Evolutionary conservation across 2,113 vertebrate genomes (phyloP), one percentile per base, ranked within the genome.

Genomic region (Bungarus multicinctus): DNA sequence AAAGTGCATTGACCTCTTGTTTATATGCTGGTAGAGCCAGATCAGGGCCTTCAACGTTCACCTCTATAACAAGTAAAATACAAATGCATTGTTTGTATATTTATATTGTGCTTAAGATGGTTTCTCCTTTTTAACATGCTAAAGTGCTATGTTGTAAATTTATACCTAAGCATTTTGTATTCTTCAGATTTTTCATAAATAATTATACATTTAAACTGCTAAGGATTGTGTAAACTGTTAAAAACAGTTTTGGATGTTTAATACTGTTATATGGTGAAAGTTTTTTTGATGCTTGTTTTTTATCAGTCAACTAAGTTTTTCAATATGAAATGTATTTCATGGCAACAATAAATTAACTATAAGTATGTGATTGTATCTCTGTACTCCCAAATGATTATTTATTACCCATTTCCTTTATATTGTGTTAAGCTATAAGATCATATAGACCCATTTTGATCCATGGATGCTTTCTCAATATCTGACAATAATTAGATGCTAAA

Each of bases 171-270:
- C 58, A 53, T 16, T 69, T 88, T 88, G 22, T 92, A 92, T 69
- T 88, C 86, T 69, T 88, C 86, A 43, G 34, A 45, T 47, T 88
- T 91, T 91, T 91, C 69, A 91, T 58, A 85, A 45, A 54, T 30
- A 43, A 87, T 50, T 25, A 57, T 86, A n/a, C 43, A 47, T 55
- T 91, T 90, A 89, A 89, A 91, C 30, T 53, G 53, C 90, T 18
- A 74, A 3, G 39, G 52, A 43, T 43, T 30, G 34, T 23, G n/a
- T 10, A 81, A 39, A 10, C 30, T 53, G 18, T 53, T 85, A 54
- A 85, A 85, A 85, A 85, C 81, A 43, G 23, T 53, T 81, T 52
- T 58, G 85, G 27, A 60, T 87, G 52, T 53, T 22, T n/a, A 52
- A n/a, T 74, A 90, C 30, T 53, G 27, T 87, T 86, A 30, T 9